Conservation (phyloP, 2,113 vertebrate genomes). For the Ammodramus savannarum region DNA sequence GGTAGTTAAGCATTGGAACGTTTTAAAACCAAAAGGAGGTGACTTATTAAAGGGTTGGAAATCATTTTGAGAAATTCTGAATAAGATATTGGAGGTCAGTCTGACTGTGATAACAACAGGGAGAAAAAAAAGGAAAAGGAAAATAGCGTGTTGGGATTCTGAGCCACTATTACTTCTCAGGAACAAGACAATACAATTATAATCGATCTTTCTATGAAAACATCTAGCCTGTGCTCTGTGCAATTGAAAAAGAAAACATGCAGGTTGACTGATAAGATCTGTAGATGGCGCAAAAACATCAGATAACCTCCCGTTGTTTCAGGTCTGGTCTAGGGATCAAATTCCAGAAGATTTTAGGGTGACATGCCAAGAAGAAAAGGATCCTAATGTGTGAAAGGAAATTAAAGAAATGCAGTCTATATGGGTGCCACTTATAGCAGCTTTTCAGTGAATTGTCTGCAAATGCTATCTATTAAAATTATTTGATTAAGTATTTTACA, state of each 20-base stretch:
- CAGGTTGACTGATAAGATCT: background rate
- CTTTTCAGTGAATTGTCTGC: background rate
- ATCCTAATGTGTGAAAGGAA: background rate
- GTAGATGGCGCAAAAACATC: background rate
- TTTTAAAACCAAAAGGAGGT: background rate
- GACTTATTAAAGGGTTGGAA: background rate
- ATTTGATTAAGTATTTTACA: background rate
- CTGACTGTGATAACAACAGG: background rate
- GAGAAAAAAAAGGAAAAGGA: no score
- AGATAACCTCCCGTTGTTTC: fast-evolving
- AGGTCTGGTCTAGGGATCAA: background rate
- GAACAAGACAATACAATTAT: background rate
- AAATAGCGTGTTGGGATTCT: background rate
- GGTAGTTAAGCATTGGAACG: background rate
- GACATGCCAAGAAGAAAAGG: background rate
- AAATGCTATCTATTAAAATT: background rate
- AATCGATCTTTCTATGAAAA: background rate
- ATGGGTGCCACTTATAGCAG: background rate
- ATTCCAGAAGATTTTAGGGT: background rate
- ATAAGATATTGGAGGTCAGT: background rate
- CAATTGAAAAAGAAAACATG: no score
- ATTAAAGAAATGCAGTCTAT: background rate
- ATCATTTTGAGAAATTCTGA: background rate
- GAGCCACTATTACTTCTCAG: background rate
- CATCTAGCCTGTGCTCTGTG: background rate